Conservation (phyloP, 2,888 invertebrate species). For the Pantelozetes paolii region DNA sequence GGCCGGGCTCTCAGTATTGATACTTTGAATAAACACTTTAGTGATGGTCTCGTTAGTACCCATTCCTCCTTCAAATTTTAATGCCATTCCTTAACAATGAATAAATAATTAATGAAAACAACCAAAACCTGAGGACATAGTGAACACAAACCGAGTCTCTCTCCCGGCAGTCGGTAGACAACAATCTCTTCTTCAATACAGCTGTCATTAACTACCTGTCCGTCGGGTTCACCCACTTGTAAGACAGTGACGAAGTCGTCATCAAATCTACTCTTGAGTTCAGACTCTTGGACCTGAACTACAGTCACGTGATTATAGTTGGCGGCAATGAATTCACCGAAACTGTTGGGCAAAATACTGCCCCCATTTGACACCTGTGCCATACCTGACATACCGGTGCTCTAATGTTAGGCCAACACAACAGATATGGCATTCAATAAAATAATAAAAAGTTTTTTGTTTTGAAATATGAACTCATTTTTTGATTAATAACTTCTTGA, state of each 20-base stretch:
- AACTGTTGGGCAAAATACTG: conserved; percentile 26
- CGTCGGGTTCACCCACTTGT: conserved; percentile 31
- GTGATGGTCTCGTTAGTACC: conserved; percentile 74
- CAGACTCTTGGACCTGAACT: conserved; percentile 9
- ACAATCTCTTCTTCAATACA: conserved; percentile 60
- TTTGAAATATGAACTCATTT: conserved; percentile 28
- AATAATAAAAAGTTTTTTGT: conserved; percentile 3
- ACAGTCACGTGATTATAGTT: conserved; percentile 33
- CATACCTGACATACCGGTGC: background rate
- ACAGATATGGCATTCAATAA: background rate
- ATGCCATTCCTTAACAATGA: conserved; percentile 68
- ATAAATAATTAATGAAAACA: background rate
- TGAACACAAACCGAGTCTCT: conserved; percentile 60
- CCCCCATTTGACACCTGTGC: background rate
- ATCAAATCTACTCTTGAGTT: background rate
- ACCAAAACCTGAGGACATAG: background rate
- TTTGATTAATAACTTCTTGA: background rate
- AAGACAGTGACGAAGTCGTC: conserved; percentile 40
- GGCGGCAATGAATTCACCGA: conserved; percentile 15
- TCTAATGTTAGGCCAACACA: background rate
- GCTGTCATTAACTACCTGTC: background rate
- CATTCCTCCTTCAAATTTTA: conserved; percentile 86
- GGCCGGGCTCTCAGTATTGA: conserved; percentile 80
- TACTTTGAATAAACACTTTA: conserved; percentile 78
- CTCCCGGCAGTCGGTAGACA: conserved; percentile 79